These are phyloP conservation scores for Lapara coniferarum DNA, from an alignment of 2,888 invertebrate genomes.

Conservation along the genomic window DNA sequence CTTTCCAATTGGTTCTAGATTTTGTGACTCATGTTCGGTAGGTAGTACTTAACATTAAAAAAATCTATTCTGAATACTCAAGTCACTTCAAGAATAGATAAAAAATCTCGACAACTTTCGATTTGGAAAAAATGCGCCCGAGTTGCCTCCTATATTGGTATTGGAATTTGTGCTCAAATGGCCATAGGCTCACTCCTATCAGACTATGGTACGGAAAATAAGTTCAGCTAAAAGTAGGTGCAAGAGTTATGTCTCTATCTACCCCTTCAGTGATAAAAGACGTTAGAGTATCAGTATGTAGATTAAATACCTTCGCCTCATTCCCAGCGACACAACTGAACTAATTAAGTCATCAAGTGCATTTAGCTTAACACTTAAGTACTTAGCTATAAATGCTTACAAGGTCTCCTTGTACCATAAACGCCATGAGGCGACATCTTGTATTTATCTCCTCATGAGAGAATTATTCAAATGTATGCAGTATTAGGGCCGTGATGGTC, in stretches of 20 bases:
- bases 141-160: no score
- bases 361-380: slow-evolving; percentile 6
- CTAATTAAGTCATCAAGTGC: neutral
- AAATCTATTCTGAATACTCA: neutral
- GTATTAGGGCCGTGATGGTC: slow-evolving; percentile 2
- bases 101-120: no score
- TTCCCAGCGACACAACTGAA: neutral
- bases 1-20: slow-evolving; percentile 3
- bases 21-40: neutral
- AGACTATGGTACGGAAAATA: no score
- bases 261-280: neutral
- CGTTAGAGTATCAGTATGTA: neutral
- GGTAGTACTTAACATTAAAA: neutral
- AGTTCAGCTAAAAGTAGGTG: no score
- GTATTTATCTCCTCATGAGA: slow-evolving; percentile 34
- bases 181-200: no score
- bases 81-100: no score
- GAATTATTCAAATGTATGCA: slow-evolving; percentile 40
- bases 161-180: no score
- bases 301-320: neutral
- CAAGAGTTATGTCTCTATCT: no score
- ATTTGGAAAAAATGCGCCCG: no score
- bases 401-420: slow-evolving; percentile 18
- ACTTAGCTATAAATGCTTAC: slow-evolving; percentile 14
- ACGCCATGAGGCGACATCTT: slow-evolving; percentile 29